phyloP scores from a whole-genome alignment of 2,888 invertebrate species.

The Polietes domitor region DNA sequence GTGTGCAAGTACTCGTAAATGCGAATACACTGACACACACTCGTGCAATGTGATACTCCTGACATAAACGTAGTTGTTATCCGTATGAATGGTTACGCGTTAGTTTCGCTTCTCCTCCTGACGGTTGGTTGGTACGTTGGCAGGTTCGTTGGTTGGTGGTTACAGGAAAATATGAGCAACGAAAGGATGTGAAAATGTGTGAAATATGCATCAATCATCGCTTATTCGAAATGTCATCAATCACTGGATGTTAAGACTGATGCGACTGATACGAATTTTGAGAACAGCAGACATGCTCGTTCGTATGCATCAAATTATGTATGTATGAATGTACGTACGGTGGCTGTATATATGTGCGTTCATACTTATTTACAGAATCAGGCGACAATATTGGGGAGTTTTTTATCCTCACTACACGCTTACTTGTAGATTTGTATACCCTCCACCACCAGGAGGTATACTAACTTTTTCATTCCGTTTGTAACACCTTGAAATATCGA shows the following conservation, averaged over 20 bases:
- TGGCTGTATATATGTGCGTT: too few species aligned
- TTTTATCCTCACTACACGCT: too few species aligned
- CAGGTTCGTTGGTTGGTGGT: constrained; percentile 29
- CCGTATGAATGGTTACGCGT: not conserved
- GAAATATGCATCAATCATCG: constrained; percentile 79
- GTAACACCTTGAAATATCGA: too few species aligned
- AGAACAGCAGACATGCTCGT: constrained; percentile 63
- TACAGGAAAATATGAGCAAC: constrained; percentile 39
- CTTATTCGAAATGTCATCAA: constrained; percentile 79
- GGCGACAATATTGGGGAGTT: not conserved
- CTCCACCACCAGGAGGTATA: too few species aligned
- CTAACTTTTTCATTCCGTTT: too few species aligned
- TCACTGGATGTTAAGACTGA: constrained; percentile 73
- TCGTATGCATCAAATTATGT: constrained; percentile 39
- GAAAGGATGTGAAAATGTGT: constrained; percentile 72
- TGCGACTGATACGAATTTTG: constrained; percentile 63
- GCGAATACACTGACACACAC: not conserved
- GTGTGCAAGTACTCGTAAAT: not conserved
- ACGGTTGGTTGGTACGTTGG: not conserved
- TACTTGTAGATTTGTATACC: too few species aligned
- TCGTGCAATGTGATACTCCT: not conserved
- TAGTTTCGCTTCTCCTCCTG: constrained; percentile 2
- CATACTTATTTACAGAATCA: not conserved
- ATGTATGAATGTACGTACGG: not conserved
- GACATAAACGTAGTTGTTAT: not conserved